Conservation (phyloP, 2,888 invertebrate genomes). For the Drosophila neoperkinsi region DNA sequence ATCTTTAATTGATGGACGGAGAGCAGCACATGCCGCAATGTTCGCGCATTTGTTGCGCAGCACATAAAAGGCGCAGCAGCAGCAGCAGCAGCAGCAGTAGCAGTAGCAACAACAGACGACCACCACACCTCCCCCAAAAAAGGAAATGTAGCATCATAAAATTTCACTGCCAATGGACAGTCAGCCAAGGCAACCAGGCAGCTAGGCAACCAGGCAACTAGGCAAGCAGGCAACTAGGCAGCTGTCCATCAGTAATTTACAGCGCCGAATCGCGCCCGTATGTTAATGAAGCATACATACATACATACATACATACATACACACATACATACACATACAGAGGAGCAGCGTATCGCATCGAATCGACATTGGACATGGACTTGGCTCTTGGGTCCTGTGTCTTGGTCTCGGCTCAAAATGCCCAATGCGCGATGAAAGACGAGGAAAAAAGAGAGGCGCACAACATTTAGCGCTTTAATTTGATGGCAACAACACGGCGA, state of each 20-base stretch:
- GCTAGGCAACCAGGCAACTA: neutral
- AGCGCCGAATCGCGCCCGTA: constrained; percentile 46
- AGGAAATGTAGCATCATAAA: constrained; percentile 66
- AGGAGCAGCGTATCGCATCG: constrained; percentile 23
- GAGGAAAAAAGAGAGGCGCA: constrained; percentile 54
- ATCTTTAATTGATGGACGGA: constrained; percentile 66
- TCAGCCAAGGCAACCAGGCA: neutral
- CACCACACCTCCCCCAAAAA: constrained; percentile 24
- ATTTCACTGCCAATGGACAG: constrained; percentile 64
- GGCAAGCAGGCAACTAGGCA: constrained; percentile 20
- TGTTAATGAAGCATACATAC: constrained; percentile 63
- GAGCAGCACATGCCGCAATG: constrained; percentile 30
- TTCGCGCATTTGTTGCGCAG: constrained; percentile 63
- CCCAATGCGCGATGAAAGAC: constrained; percentile 71
- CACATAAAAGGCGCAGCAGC: constrained; percentile 45
- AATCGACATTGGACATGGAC: constrained; percentile 42
- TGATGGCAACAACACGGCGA: constrained; percentile 61
- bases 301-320: neutral
- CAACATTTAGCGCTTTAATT: constrained; percentile 77
- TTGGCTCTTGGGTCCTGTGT: constrained; percentile 2
- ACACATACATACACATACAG: neutral
- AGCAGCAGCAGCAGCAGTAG: constrained; percentile 30
- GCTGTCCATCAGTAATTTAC: constrained; percentile 66
- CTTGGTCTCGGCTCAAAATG: constrained; percentile 26
- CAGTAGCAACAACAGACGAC: constrained; percentile 8